Evolutionary conservation across 1,140 invertebrate species (phyloP).

Genomic region (Nebria ingens): DNA sequence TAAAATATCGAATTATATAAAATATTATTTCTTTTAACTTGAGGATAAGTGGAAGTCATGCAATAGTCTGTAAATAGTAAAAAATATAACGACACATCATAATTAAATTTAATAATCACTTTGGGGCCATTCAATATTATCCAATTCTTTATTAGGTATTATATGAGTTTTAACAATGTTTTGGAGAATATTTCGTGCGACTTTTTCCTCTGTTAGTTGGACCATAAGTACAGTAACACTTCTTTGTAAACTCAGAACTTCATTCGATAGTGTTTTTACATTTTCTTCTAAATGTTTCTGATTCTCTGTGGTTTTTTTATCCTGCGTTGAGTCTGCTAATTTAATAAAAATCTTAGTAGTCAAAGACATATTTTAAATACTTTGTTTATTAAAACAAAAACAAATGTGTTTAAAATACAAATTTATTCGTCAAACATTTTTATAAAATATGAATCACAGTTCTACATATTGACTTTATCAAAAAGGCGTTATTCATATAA

Average conservation of each 20-base stretch:
- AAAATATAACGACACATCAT: too few species aligned
- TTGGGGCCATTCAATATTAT: slow-evolving; percentile 26
- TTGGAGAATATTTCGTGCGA: slow-evolving; percentile 27
- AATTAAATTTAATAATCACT: slow-evolving; percentile 13
- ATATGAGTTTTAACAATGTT: slow-evolving; percentile 29
- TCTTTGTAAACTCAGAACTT: slow-evolving; percentile 28
- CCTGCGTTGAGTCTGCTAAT: background rate
- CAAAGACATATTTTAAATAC: too few species aligned
- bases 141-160: slow-evolving; percentile 24
- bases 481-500: too few species aligned
- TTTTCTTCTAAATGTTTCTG: background rate
- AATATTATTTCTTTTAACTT: slow-evolving; percentile 27
- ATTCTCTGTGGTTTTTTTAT: slow-evolving; percentile 6
- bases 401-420: background rate
- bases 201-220: slow-evolving; percentile 29
- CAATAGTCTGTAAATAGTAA: too few species aligned
- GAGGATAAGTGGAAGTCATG: too few species aligned
- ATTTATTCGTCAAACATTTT: background rate
- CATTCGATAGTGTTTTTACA: slow-evolving; percentile 21
- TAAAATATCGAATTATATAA: too few species aligned
- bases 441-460: background rate
- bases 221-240: slow-evolving; percentile 25
- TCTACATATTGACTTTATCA: background rate
- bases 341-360: too few species aligned
- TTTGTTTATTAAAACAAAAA: background rate